A percentile compares a stretch with the other conserved stretches of the same genome.
Evolutionary conservation across 1,140 invertebrate species (phyloP).

Genomic region (Panonychus citri): DNA sequence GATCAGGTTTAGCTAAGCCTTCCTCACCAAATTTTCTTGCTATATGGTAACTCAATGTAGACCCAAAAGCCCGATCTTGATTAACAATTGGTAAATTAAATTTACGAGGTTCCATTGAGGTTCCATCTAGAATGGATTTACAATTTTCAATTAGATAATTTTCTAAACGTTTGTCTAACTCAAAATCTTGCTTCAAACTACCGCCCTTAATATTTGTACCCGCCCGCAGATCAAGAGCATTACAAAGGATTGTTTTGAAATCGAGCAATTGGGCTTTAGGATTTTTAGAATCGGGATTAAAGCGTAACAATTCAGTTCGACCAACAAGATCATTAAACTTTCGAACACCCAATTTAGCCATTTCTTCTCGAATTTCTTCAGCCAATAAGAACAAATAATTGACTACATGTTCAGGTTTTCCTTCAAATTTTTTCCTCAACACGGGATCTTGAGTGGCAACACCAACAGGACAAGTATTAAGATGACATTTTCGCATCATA

Average conservation of each 20-base stretch:
- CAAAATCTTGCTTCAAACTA: conserved; percentile 61
- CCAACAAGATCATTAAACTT: conserved; percentile 83
- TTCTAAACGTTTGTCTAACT: conserved; percentile 66
- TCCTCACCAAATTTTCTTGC: conserved; percentile 67
- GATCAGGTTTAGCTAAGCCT: conserved; percentile 46
- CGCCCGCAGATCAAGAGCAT: conserved; percentile 65
- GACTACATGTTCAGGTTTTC: conserved; percentile 88
- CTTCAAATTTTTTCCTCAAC: conserved; percentile 82
- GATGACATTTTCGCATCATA: conserved; percentile 98
- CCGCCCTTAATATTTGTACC: conserved; percentile 76
- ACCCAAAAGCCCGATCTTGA: conserved; percentile 70
- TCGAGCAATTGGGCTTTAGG: conserved; percentile 65
- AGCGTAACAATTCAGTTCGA: conserved; percentile 55
- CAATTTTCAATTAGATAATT: conserved; percentile 54
- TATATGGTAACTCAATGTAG: conserved; percentile 81
- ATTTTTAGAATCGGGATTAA: conserved; percentile 30
- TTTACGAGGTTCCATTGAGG: conserved; percentile 23
- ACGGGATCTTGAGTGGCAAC: conserved; percentile 89
- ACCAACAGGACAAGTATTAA: conserved; percentile 97
- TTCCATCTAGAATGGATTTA: conserved; percentile 44
- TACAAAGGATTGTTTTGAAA: conserved; percentile 58
- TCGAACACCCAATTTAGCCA: conserved; percentile 70
- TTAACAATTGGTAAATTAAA: conserved; percentile 67
- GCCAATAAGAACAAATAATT: conserved; percentile 95
- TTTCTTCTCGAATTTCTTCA: conserved; percentile 68